Evolutionary conservation across 2,113 vertebrate genomes (phyloP).

Genomic region (Gambusia holbrooki): DNA sequence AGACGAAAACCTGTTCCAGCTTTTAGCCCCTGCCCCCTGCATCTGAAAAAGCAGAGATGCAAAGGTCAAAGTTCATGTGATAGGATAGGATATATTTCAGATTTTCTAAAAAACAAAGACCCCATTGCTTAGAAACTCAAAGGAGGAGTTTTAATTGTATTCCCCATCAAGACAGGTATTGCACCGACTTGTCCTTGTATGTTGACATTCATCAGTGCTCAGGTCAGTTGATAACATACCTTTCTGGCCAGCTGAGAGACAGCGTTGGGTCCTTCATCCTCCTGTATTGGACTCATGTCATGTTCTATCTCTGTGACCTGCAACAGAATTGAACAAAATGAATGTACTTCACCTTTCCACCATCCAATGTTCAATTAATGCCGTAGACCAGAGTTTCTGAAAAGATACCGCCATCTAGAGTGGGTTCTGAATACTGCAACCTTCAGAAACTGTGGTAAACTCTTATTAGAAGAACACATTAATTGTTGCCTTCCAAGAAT

Average conservation of each 20-base stretch:
- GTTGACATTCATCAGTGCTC: not conserved
- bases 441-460: not conserved
- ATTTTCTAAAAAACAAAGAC: not conserved
- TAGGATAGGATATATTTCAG: not conserved
- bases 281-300: constrained; percentile 72
- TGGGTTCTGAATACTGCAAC: constrained; percentile 2
- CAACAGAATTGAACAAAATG: constrained; percentile 16
- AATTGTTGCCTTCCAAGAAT: too few species aligned
- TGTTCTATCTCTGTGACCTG: constrained; percentile 74
- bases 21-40: constrained; percentile 88
- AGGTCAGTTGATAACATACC: constrained; percentile 51
- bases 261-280: constrained; percentile 74
- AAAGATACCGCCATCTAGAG: constrained; percentile 43
- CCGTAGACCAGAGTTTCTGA: not conserved
- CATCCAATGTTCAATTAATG: not conserved
- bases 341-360: not conserved
- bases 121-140: not conserved
- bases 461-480: too few species aligned
- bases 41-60: constrained; percentile 73
- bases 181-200: not conserved
- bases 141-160: not conserved
- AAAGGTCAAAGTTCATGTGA: constrained; percentile 48
- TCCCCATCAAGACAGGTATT: not conserved
- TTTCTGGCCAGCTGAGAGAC: constrained; percentile 80
- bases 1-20: constrained; percentile 89